Percentiles rank a stretch among this genome's conserved stretches.
Evolutionary conservation across 1,140 invertebrate genomes (phyloP).

Genomic region (Micrasema minimum): DNA sequence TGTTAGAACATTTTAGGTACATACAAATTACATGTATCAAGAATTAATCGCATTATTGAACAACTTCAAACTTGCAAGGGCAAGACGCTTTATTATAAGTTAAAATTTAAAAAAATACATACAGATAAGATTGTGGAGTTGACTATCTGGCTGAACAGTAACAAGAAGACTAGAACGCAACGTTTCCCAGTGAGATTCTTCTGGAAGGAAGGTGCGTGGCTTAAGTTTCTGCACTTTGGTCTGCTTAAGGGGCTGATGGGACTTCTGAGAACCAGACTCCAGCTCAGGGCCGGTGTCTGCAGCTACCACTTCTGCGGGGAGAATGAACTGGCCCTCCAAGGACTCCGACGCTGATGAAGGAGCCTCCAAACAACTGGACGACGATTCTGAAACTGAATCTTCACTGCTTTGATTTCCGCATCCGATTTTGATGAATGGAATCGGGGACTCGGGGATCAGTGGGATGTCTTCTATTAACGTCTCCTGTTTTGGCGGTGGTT

Average conservation of each 20-base stretch:
- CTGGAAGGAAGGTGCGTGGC: slow-evolving; percentile 4
- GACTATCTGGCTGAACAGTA: slow-evolving; percentile 1
- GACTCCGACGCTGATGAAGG: background rate
- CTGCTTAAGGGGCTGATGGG: background rate
- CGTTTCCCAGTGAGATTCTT: slow-evolving; percentile 12
- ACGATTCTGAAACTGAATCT: background rate
- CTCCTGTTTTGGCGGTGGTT: background rate
- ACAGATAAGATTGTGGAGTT: slow-evolving; percentile 16
- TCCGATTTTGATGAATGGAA: background rate
- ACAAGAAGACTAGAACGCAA: slow-evolving; percentile 4
- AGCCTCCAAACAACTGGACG: background rate
- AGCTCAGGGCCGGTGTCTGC: no score
- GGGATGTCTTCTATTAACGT: background rate
- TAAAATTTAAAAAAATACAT: slow-evolving; percentile 36
- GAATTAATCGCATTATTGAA: no score
- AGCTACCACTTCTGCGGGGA: background rate
- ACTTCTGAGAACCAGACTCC: background rate
- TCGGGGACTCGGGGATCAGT: background rate
- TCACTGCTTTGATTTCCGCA: background rate
- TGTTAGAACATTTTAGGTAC: no score
- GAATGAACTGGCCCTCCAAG: background rate
- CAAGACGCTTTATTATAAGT: no score
- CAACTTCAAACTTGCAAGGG: no score
- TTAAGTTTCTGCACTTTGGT: background rate
- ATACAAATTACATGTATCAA: no score